phyloP scores from a whole-genome alignment of 1,140 invertebrate genomes.

The Paralvinella palmiformis region DNA sequence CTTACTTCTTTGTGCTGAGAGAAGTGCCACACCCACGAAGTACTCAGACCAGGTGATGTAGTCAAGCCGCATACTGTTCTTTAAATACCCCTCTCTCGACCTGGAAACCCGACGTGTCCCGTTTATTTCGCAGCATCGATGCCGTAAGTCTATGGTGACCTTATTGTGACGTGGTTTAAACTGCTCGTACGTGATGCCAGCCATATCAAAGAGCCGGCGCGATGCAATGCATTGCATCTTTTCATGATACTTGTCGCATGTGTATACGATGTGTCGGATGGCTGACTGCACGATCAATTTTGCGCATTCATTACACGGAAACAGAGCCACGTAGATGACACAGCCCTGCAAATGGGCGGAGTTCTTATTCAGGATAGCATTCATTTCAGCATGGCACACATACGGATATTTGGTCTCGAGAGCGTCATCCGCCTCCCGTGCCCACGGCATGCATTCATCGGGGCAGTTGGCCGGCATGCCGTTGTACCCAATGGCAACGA shows the following conservation, averaged over 20 bases:
- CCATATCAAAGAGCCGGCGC: slow-evolving; percentile 72
- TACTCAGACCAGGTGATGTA: slow-evolving; percentile 81
- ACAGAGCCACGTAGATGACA: slow-evolving; percentile 77
- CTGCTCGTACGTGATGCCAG: slow-evolving; percentile 60
- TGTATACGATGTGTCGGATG: slow-evolving; percentile 68
- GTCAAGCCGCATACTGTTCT: slow-evolving; percentile 54
- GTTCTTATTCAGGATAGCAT: slow-evolving; percentile 92
- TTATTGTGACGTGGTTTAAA: no score
- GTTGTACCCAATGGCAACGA: slow-evolving; percentile 93
- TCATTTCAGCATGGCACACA: slow-evolving; percentile 95
- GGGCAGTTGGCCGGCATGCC: slow-evolving; percentile 83
- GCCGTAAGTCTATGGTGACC: no score
- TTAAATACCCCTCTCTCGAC: no score
- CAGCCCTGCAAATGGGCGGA: slow-evolving; percentile 68
- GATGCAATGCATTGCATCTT: slow-evolving; percentile 66
- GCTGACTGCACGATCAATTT: slow-evolving; percentile 96
- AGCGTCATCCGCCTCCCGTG: slow-evolving; percentile 54
- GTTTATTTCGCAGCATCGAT: no score
- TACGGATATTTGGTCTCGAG: slow-evolving; percentile 77
- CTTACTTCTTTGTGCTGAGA: slow-evolving; percentile 84
- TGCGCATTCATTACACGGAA: slow-evolving; percentile 95
- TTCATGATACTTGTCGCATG: slow-evolving; percentile 70
- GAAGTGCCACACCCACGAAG: slow-evolving; percentile 81
- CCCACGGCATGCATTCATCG: slow-evolving; percentile 87
- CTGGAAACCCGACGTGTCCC: no score